Evolutionary conservation across 1,140 invertebrate species (phyloP).

Genomic region (Zophobas atratus): DNA sequence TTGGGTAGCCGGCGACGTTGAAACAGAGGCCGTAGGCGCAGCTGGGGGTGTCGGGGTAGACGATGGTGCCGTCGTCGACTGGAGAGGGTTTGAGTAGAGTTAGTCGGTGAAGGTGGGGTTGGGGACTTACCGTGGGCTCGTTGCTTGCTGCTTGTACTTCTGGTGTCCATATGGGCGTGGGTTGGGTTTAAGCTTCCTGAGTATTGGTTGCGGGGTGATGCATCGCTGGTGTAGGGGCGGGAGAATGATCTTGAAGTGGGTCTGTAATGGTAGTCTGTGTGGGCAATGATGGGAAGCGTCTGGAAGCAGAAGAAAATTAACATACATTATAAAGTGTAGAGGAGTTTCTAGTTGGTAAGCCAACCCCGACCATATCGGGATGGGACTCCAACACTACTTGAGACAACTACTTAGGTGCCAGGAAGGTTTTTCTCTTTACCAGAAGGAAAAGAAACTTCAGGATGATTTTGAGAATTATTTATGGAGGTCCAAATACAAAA

Average conservation of each 20-base stretch:
- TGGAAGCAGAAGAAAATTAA: constrained; percentile 1
- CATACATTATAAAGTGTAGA: too few species aligned
- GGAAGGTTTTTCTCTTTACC: too few species aligned
- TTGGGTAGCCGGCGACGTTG: constrained; percentile 25
- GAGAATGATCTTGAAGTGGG: constrained; percentile 9
- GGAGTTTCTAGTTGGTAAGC: too few species aligned
- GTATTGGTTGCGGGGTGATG: neutral
- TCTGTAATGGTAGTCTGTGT: constrained; percentile 18
- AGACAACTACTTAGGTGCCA: too few species aligned
- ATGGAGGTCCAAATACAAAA: too few species aligned
- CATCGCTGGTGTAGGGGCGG: constrained; percentile 11
- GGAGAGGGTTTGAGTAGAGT: neutral
- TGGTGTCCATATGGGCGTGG: neutral
- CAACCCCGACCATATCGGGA: too few species aligned
- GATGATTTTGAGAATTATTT: too few species aligned
- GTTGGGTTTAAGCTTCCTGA: neutral
- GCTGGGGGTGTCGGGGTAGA: neutral
- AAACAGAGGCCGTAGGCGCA: constrained; percentile 4
- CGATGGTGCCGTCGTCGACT: neutral
- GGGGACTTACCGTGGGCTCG: neutral
- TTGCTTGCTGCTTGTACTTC: constrained; percentile 7
- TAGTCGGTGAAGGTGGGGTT: neutral
- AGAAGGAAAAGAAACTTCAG: too few species aligned
- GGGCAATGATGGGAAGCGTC: constrained; percentile 4
- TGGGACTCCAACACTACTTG: too few species aligned